Evolutionary conservation across 2,797 vertebrate genomes (phyloP).

Genomic region (Botia almorhae): DNA sequence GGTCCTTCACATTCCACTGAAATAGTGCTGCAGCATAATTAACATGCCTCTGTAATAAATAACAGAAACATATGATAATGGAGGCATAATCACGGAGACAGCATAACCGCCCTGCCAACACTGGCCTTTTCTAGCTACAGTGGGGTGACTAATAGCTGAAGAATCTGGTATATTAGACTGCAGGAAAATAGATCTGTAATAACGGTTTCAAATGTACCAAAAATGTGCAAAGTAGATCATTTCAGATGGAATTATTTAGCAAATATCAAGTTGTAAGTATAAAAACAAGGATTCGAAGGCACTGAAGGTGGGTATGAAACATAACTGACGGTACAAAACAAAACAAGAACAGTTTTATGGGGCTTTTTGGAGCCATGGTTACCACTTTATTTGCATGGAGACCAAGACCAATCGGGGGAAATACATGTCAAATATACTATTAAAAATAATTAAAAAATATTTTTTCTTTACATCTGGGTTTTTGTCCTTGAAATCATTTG

Average conservation of each 20-base stretch:
- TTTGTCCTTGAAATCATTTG: no score
- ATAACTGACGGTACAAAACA: not conserved
- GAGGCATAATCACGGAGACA: constrained; percentile 41
- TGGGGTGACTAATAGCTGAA: constrained; percentile 40
- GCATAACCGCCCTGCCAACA: constrained; percentile 33
- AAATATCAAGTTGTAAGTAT: not conserved
- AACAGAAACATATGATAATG: constrained; percentile 51
- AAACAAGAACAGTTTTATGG: not conserved
- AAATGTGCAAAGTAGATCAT: not conserved
- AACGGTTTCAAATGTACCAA: not conserved
- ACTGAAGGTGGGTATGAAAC: not conserved
- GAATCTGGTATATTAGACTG: constrained; percentile 30
- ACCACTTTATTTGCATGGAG: not conserved
- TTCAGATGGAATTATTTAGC: not conserved
- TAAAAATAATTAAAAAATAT: no score
- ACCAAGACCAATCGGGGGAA: not conserved
- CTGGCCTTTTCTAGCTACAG: constrained; percentile 23
- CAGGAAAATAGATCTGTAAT: not conserved
- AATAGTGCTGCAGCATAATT: constrained; percentile 54
- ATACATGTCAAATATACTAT: constrained; percentile 1
- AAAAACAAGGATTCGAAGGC: not conserved
- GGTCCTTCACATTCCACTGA: constrained; percentile 34
- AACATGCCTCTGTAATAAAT: constrained; percentile 49
- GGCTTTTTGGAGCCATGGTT: not conserved
- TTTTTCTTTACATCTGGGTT: no score